Conservation (phyloP, 1,140 invertebrate genomes). For the Rhopalosiphum padi region DNA sequence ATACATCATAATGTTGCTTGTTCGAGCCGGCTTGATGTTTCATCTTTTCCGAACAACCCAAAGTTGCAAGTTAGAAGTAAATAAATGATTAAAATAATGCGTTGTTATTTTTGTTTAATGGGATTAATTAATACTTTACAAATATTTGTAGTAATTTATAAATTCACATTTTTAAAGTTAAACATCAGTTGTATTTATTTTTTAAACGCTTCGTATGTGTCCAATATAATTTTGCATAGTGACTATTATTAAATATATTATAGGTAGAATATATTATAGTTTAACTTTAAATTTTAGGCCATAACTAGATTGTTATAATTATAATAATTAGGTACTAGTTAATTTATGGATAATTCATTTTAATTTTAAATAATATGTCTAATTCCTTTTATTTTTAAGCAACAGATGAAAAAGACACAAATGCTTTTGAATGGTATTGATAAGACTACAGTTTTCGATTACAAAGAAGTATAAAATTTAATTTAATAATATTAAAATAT, state of each 20-base stretch:
- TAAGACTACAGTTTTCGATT: neutral
- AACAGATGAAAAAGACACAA: slow-evolving; percentile 5
- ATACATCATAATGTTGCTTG: neutral
- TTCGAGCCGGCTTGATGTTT: neutral
- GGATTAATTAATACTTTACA: neutral
- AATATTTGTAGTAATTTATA: neutral
- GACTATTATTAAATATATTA: neutral
- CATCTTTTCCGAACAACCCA: neutral
- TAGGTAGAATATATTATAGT: neutral
- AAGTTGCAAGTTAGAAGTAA: neutral
- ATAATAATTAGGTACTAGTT: neutral
- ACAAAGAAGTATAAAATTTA: neutral
- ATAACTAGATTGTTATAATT: neutral
- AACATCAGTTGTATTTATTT: neutral
- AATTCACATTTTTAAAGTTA: neutral
- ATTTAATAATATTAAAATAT: neutral
- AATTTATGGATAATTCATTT: neutral
- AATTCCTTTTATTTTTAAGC: neutral
- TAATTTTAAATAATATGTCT: neutral
- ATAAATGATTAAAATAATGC: neutral
- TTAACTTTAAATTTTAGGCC: neutral
- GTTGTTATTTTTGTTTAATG: neutral
- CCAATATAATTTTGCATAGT: neutral
- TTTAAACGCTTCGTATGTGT: neutral
- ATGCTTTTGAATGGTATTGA: neutral